Base-by-base conservation (phyloP, 1,140 invertebrate species). In the Heliconius melpomene region DNA sequence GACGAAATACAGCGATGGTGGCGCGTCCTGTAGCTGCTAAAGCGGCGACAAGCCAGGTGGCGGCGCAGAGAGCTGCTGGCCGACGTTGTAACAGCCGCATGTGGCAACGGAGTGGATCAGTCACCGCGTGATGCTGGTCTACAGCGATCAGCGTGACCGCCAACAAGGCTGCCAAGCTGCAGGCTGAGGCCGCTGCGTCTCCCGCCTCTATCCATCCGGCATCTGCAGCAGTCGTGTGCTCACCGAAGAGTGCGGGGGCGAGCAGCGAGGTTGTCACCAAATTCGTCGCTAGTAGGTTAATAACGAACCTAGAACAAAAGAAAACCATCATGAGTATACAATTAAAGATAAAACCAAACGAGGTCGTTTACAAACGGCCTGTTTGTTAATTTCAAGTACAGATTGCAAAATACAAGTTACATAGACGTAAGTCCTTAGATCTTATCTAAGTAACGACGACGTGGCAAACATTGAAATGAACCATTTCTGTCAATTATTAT, bases 111-210 rank as follows among this genome's bases (percentile, higher is more conserved):
- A 98, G 94, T 0, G 98, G 98, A 89, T 98, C 97, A 7, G 97
- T 97, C 46, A 98, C 97, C 1, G 98, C 98, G 82, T 97, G 97
- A 91, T 98, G 98, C 86, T 98, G 97, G 88, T 98, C 98, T 3
- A 98, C 93, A 1, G 97, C 97, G 54, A 98, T 98, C 13, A 98
- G 95, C 11, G 98, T 95, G 8, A 98, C 96, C 1, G 97, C 97
- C 29, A 98, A 95, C 3, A 94, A 81, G 0, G 92, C 91, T 0
- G 91, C 89, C 78, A 94, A 81, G 77, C 92, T 91, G 86, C 90
- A 94, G 20, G 90, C 90, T 3, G 92, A 88, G 18, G 93, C 89
- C 3, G 88, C 90, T 3, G 89, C 88, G 81, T 95, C 93, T 11
- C 93, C 90, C 1, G 89, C 90, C 79, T 89, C 90, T n/a, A 88